phyloP scores from a whole-genome alignment of 2,797 vertebrate species.

The Hapalemur alaotrensis region DNA sequence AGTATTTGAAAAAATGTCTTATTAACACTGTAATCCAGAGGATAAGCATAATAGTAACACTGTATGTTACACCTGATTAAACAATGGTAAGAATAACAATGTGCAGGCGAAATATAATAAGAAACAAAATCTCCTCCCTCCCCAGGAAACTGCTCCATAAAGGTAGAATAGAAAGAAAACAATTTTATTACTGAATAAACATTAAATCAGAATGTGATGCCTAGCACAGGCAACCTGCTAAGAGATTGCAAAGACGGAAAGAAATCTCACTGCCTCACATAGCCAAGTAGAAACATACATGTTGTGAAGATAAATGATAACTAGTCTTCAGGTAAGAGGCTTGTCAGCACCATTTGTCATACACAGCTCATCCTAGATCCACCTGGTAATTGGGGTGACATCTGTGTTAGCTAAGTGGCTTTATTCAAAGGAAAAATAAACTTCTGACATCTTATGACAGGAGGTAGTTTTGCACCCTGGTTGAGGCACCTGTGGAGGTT shows the following conservation, averaged over 20 bases:
- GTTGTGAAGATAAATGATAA: not conserved
- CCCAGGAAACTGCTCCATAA: not conserved
- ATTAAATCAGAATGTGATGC: not conserved
- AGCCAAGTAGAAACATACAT: not conserved
- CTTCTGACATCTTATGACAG: not conserved
- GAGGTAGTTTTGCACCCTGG: not conserved
- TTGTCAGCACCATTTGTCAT: not conserved
- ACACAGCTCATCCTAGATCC: not conserved
- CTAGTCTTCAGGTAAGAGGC: not conserved
- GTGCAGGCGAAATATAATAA: not conserved
- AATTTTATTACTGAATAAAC: not conserved
- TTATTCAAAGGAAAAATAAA: not conserved
- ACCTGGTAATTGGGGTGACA: not conserved
- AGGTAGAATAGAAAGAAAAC: not conserved
- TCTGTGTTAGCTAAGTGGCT: not conserved
- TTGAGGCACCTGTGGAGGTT: not conserved
- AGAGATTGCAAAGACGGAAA: not conserved
- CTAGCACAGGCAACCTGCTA: not conserved
- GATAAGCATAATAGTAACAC: not conserved
- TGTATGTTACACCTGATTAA: not conserved
- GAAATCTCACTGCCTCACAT: not conserved
- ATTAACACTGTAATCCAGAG: not conserved
- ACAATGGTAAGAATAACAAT: not conserved
- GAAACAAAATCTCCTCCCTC: not conserved
- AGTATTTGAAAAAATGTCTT: not conserved